Base-by-base conservation (phyloP, 2,797 vertebrate genomes). In the Lerista edwardsae region DNA sequence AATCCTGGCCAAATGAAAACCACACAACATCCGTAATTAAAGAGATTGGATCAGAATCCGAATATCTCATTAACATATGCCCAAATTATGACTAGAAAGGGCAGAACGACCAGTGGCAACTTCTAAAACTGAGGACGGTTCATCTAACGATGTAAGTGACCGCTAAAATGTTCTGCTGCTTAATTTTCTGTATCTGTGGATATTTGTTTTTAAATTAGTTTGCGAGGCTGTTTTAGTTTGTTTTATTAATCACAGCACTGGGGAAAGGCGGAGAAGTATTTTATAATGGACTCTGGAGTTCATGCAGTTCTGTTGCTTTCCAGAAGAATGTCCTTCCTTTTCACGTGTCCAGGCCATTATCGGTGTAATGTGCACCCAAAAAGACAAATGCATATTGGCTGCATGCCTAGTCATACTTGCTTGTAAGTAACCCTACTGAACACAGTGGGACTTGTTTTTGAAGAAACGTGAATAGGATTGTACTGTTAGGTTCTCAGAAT, bases 401-500 rank as follows among this genome's bases (percentile, higher is more conserved):
- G 41, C 41, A 9, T 51, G 47, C 21, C 57, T 59, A 7, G 21
- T 15, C 17, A 59, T 23, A 59, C 21, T 23, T 19, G 11, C 21
- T 19, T 59, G 57, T 10, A 23, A 59, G 57, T 59, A 59, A 59
- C 4, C 21, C 57, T 4, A 59, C 3, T 59, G 57, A 59, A 59
- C 57, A 59, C 57, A 59, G 67, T 68, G 31, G 19, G 11, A 15
- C 31, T 21, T 68, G 17, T 31, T 34, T 68, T 68, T 36, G 7
- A 2, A 31, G 17, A 2, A 7, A 68, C 34, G 3, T 44, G 8
- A 44, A 64, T 47, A 82, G 47, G 61, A 14, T n/a, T 90, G 71
- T 10, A 6, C 21, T 88, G 29, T 82, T 57, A 55, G 29, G 36
- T 90, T 80, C 75, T 23, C 6, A 85, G 82, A n/a, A 83, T 71